Percentiles rank a stretch among this genome's conserved stretches.
Conservation (phyloP, 2,888 invertebrate species). For the Drosophila setosimentum region DNA sequence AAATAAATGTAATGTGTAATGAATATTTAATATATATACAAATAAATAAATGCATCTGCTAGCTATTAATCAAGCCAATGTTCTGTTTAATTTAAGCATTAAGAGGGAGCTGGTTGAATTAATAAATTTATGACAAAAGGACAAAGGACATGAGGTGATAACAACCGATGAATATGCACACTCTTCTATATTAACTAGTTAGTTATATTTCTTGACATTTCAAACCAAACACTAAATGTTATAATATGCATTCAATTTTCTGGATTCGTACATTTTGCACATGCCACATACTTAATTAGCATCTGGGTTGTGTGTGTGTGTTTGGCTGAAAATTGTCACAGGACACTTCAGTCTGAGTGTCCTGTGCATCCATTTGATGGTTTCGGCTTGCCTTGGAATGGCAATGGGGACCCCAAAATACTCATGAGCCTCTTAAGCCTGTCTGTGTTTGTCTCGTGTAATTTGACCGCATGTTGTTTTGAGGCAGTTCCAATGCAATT, state of each 20-base stretch:
- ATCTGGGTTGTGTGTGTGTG: slow-evolving; percentile 14
- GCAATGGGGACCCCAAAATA: slow-evolving; percentile 22
- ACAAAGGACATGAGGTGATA: slow-evolving; percentile 32
- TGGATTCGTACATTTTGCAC: slow-evolving; percentile 25
- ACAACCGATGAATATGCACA: neutral
- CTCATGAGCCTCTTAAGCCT: neutral
- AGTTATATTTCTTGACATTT: slow-evolving; percentile 8
- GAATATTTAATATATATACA: neutral
- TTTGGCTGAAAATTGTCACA: slow-evolving; percentile 10
- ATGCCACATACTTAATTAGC: slow-evolving; percentile 64
- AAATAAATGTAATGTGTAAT: too few species aligned
- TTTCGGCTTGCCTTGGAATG: slow-evolving; percentile 35
- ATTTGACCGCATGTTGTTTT: slow-evolving; percentile 64
- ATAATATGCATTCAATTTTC: slow-evolving; percentile 34
- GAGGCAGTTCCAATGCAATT: slow-evolving; percentile 22
- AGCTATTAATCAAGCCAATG: slow-evolving; percentile 27
- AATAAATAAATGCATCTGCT: slow-evolving; percentile 32
- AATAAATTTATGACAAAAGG: slow-evolving; percentile 16
- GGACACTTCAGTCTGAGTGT: slow-evolving; percentile 27
- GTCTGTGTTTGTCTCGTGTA: slow-evolving; percentile 46
- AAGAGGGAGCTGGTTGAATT: slow-evolving; percentile 8
- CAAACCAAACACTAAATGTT: slow-evolving; percentile 35
- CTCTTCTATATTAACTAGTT: neutral
- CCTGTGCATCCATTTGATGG: slow-evolving; percentile 30
- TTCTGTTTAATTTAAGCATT: slow-evolving; percentile 1